Conservation (phyloP, 2,797 vertebrate genomes). For the Simalia tracyae region DNA sequence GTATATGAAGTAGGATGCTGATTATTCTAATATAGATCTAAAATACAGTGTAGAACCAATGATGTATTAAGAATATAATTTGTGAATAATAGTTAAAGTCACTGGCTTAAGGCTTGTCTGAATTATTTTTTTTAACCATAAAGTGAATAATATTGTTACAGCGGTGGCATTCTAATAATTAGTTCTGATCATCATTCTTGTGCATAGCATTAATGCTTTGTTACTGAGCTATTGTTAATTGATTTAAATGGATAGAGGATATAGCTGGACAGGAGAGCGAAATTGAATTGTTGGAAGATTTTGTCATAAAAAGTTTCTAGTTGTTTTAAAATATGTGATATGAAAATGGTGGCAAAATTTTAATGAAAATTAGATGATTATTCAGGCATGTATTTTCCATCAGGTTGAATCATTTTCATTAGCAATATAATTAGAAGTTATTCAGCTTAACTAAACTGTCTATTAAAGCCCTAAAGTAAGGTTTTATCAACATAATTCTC, state of each 20-base stretch:
- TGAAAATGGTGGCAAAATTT: background rate
- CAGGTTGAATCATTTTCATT: background rate
- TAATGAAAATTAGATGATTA: conserved; percentile 21
- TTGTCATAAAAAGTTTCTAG: background rate
- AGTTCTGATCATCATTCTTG: conserved; percentile 39
- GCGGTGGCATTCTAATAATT: conserved; percentile 53
- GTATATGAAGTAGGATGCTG: background rate
- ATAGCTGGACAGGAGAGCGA: conserved; percentile 9
- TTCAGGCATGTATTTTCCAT: background rate
- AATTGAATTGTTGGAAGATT: background rate
- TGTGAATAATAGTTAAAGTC: conserved; percentile 61
- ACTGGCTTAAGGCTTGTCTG: conserved; percentile 55
- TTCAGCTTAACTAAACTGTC: conserved; percentile 36
- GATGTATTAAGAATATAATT: conserved; percentile 36
- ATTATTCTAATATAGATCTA: conserved; percentile 38
- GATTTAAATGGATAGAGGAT: conserved; percentile 40
- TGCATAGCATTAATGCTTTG: conserved; percentile 12
- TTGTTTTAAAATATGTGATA: background rate
- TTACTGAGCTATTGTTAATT: conserved; percentile 38
- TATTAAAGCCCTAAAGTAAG: conserved; percentile 18
- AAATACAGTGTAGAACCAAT: conserved; percentile 25
- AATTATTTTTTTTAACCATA: conserved; percentile 60
- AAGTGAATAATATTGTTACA: conserved; percentile 55
- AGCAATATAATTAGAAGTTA: conserved; percentile 37
- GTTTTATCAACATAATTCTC: background rate